Evolutionary conservation across 2,888 invertebrate genomes (phyloP).

Genomic region (Drosophila mimetica): DNA sequence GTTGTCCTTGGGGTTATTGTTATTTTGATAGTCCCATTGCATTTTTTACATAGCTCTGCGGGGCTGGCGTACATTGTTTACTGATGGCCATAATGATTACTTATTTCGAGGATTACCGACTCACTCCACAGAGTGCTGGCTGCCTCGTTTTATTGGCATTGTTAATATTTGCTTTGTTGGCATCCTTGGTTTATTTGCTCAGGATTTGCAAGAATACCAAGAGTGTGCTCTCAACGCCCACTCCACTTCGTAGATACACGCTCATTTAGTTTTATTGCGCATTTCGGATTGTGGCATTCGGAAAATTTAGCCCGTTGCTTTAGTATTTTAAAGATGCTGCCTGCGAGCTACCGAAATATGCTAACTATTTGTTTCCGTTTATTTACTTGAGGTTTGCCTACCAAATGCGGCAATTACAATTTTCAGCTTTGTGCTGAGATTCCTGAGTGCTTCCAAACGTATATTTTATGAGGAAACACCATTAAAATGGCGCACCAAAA

Average conservation of each 20-base stretch:
- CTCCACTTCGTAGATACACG: conserved; percentile 23
- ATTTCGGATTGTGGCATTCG: conserved; percentile 37
- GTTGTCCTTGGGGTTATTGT: conserved; percentile 41
- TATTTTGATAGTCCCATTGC: conserved; percentile 68
- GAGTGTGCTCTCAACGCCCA: conserved; percentile 6
- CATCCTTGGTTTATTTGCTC: conserved; percentile 61
- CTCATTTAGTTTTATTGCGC: conserved; percentile 56
- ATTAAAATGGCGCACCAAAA: background rate
- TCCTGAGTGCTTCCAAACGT: conserved; percentile 2
- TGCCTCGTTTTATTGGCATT: conserved; percentile 70
- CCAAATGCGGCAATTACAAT: conserved; percentile 18
- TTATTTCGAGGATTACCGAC: conserved; percentile 74
- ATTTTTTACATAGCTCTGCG: conserved; percentile 69
- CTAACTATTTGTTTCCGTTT: conserved; percentile 12
- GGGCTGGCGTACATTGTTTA: conserved; percentile 43
- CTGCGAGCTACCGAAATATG: conserved; percentile 5
- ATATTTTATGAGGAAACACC: background rate
- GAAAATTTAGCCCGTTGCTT: conserved; percentile 24
- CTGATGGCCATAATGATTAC: conserved; percentile 74
- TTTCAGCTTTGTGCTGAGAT: background rate
- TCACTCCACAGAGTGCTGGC: conserved; percentile 4
- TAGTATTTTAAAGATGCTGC: conserved; percentile 27
- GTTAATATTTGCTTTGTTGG: conserved; percentile 70
- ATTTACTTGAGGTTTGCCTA: conserved; percentile 23
- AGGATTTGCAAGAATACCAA: conserved; percentile 49